These are phyloP conservation scores for Carassius carassius DNA, from an alignment of 2,113 vertebrate species.

Conservation along the genomic window DNA sequence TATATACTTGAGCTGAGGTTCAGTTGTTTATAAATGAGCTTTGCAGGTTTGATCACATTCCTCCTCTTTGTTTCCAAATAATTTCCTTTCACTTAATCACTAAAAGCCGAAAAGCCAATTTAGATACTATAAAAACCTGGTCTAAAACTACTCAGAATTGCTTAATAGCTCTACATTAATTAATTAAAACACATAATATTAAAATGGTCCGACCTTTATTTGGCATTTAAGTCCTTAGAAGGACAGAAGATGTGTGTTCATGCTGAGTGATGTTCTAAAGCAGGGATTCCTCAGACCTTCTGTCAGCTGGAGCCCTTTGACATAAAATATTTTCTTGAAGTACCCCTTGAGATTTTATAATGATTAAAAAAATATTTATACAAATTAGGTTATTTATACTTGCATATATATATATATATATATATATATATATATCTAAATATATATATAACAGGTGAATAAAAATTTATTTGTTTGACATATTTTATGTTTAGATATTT, in stretches of 20 bases:
- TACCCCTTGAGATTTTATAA: too few relatives aligned
- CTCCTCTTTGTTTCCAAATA: not conserved
- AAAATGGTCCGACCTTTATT: not conserved
- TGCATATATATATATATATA: too few relatives aligned
- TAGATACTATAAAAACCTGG: not conserved
- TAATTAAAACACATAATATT: not conserved
- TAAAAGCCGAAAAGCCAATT: conserved; percentile 2
- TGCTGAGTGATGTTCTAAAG: not conserved
- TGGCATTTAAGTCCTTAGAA: not conserved
- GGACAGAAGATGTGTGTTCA: not conserved
- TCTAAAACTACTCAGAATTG: not conserved
- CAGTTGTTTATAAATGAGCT: not conserved
- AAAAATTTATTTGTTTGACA: too few relatives aligned
- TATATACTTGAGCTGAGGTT: not conserved
- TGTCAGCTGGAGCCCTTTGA: not conserved
- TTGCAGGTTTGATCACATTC: not conserved
- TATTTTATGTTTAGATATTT: too few relatives aligned
- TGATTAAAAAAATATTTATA: too few relatives aligned
- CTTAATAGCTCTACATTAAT: not conserved
- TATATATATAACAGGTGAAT: too few relatives aligned
- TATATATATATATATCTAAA: too few relatives aligned
- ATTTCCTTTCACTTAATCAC: not conserved
- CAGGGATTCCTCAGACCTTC: not conserved
- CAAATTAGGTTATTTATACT: too few relatives aligned
- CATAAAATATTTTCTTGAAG: not conserved